These are phyloP conservation scores for Aspidoscelis tigris DNA, from an alignment of 2,113 vertebrate genomes.

Conservation along the genomic window DNA sequence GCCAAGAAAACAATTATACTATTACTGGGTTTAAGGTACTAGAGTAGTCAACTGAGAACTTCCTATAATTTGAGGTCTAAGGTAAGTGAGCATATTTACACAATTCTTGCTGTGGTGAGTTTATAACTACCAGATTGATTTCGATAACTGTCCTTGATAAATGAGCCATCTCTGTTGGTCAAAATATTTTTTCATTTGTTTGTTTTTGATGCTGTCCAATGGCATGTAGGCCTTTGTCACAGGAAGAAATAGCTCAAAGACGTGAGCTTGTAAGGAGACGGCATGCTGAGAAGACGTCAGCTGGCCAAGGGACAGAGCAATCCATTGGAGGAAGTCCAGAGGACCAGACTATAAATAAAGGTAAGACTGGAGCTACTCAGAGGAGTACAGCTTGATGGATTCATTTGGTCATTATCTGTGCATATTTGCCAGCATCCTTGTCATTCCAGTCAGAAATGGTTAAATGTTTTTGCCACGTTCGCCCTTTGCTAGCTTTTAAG, in stretches of 20 bases:
- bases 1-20: neutral
- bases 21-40: neutral
- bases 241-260: constrained; percentile 87
- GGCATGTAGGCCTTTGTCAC: constrained; percentile 84
- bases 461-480: neutral
- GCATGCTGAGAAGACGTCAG: constrained; percentile 84
- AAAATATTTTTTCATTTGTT: neutral
- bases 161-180: neutral
- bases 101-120: neutral
- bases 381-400: neutral
- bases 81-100: neutral
- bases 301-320: constrained; percentile 65
- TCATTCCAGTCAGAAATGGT: neutral
- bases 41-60: too few species aligned
- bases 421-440: neutral
- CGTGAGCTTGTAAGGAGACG: constrained; percentile 82
- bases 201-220: constrained; percentile 8
- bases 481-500: too few species aligned
- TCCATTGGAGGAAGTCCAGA: constrained; percentile 25
- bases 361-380: constrained; percentile 66
- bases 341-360: constrained; percentile 43
- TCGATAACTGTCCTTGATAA: neutral
- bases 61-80: neutral
- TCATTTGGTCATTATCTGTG: neutral
- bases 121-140: neutral